A percentile compares a stretch with the other conserved stretches of the same genome.
phyloP scores from a whole-genome alignment of 92 coral and sea anemone species.

The Desmophyllum pertusum region DNA sequence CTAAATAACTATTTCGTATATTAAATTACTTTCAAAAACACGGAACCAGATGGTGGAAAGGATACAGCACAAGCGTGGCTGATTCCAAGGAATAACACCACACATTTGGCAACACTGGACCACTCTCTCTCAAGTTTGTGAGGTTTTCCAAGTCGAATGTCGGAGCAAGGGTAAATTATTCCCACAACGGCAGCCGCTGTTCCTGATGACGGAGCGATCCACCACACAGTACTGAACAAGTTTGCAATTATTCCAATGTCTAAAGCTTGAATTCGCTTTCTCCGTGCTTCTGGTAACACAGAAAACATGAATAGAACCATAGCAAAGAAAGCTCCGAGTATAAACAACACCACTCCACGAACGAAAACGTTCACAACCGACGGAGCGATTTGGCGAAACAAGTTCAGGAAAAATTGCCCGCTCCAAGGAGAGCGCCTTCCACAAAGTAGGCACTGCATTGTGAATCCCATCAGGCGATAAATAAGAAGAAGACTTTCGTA shows the following conservation, averaged over 20 bases:
- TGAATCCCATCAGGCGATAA: constrained; percentile 20
- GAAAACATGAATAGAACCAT: constrained; percentile 87
- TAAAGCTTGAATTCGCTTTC: constrained; percentile 77
- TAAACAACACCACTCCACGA: constrained; percentile 88
- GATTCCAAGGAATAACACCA: constrained; percentile 92
- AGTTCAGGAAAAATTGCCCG: constrained; percentile 72
- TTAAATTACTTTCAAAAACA: background rate
- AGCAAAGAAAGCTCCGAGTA: constrained; percentile 92
- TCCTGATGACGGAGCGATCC: constrained; percentile 98
- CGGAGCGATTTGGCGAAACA: constrained; percentile 83
- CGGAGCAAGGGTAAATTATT: constrained; percentile 88
- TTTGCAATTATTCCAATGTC: constrained; percentile 81
- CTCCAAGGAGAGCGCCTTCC: constrained; percentile 75
- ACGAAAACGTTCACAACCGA: constrained; percentile 86
- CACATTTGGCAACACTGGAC: constrained; percentile 97
- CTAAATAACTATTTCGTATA: background rate
- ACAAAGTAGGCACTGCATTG: constrained; percentile 85
- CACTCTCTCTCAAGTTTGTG: constrained; percentile 92
- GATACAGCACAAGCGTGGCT: constrained; percentile 99
- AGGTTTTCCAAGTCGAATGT: constrained; percentile 94
- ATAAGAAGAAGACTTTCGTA: background rate
- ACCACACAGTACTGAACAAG: constrained; percentile 89
- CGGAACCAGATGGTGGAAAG: constrained; percentile 42
- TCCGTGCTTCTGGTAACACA: constrained; percentile 83
- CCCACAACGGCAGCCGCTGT: constrained; percentile 94